These are phyloP conservation scores for Dexiosoma caninum DNA, from an alignment of 2,888 invertebrate species.

Conservation along the genomic window DNA sequence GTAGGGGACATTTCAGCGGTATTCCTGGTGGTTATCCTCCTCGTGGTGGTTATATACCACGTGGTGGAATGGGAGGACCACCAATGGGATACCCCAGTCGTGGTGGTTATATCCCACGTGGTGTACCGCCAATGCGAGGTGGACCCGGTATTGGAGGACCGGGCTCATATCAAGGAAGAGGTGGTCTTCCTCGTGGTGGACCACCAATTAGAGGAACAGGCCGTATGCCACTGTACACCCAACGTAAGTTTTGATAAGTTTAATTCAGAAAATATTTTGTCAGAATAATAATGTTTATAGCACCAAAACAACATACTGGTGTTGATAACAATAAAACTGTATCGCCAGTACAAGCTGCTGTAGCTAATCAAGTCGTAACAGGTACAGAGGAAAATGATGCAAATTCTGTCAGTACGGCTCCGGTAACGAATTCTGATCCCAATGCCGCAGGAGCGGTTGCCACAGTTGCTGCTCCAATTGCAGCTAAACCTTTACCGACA, in stretches of 20 bases:
- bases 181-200: conserved; percentile 73
- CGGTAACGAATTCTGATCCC: conserved; percentile 56
- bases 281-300: conserved; percentile 62
- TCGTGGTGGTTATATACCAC: conserved; percentile 73
- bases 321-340: conserved; percentile 76
- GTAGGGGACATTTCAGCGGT: conserved; percentile 77
- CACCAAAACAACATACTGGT: conserved; percentile 75
- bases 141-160: conserved; percentile 74
- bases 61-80: conserved; percentile 73
- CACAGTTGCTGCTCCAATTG: conserved; percentile 62
- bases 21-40: conserved; percentile 70
- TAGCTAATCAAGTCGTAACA: conserved; percentile 62
- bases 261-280: not conserved
- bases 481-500: conserved; percentile 61
- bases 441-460: conserved; percentile 52
- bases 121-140: conserved; percentile 75
- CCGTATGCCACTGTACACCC: conserved; percentile 75
- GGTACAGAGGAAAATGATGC: conserved; percentile 60
- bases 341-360: conserved; percentile 72
- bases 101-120: conserved; percentile 73
- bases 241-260: conserved; percentile 72
- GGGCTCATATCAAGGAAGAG: conserved; percentile 73
- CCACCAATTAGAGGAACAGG: conserved; percentile 73
- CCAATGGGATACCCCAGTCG: conserved; percentile 74
- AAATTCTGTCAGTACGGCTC: conserved; percentile 51